phyloP scores from a whole-genome alignment of 2,113 vertebrate genomes.

The Triplophysa tibetana region DNA sequence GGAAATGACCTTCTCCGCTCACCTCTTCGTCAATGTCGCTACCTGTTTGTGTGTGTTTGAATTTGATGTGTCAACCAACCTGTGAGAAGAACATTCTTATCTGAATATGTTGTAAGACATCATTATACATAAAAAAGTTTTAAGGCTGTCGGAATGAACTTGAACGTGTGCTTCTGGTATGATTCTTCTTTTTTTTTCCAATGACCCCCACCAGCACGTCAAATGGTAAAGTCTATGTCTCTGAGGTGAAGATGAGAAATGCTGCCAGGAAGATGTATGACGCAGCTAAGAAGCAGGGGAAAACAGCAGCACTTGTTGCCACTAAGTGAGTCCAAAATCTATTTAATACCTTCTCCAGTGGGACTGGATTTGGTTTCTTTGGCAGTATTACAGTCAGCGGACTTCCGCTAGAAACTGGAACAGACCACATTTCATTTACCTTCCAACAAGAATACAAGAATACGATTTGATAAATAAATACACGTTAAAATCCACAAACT shows the following conservation, averaged over 20 bases:
- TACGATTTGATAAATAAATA: not conserved
- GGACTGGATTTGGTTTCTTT: conserved; percentile 34
- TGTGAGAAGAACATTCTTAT: not conserved
- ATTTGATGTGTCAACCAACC: conserved; percentile 42
- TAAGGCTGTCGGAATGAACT: too few relatives aligned
- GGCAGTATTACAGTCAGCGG: conserved; percentile 36
- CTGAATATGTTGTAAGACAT: not conserved
- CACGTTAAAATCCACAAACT: not conserved
- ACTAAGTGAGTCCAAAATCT: conserved; percentile 73
- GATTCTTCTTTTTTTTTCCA: conserved; percentile 15
- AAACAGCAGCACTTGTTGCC: conserved; percentile 81
- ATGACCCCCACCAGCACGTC: conserved; percentile 68
- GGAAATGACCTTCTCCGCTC: conserved; percentile 59
- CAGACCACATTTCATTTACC: conserved; percentile 4
- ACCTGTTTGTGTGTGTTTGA: conserved; percentile 10
- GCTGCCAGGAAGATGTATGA: conserved; percentile 85
- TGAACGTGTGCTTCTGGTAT: too few relatives aligned
- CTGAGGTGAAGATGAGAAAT: conserved; percentile 80
- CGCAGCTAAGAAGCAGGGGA: conserved; percentile 77
- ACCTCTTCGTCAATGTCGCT: conserved; percentile 47
- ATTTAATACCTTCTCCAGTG: conserved; percentile 28
- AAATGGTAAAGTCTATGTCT: conserved; percentile 75
- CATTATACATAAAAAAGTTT: not conserved
- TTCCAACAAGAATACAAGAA: not conserved
- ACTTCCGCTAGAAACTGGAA: conserved; percentile 15